Conservation (phyloP, 2,113 vertebrate species). For the Phyllostomus hastatus region DNA sequence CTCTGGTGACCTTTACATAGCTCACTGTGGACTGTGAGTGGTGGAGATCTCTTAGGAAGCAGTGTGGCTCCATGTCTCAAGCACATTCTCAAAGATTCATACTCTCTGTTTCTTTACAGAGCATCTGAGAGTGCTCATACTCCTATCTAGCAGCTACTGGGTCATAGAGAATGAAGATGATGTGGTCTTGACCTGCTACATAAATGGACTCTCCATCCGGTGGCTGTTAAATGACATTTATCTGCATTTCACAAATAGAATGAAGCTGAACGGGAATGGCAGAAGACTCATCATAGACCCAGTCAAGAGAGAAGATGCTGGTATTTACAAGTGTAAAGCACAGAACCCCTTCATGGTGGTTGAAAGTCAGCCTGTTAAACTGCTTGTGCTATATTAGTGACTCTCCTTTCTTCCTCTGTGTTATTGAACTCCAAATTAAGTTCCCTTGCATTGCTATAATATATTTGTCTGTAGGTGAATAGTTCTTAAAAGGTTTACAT, state of each 20-base stretch:
- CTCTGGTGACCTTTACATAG: background rate
- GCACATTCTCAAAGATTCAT: background rate
- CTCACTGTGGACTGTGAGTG: background rate
- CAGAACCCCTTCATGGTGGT: accelerated
- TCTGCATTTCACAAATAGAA: background rate
- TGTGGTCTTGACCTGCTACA: background rate
- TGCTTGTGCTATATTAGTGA: too few relatives aligned
- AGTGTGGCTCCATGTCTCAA: too few relatives aligned
- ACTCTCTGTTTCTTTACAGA: background rate
- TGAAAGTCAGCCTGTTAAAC: too few relatives aligned
- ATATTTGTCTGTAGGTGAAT: too few relatives aligned
- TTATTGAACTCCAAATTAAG: too few relatives aligned
- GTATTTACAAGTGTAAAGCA: background rate
- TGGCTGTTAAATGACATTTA: background rate
- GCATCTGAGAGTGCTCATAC: background rate
- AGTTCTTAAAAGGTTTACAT: too few relatives aligned
- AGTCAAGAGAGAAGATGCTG: background rate
- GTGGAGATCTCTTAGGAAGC: too few relatives aligned
- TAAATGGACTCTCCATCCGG: background rate
- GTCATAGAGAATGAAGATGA: background rate
- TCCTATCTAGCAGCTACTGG: background rate
- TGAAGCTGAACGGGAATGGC: background rate
- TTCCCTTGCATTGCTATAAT: too few relatives aligned
- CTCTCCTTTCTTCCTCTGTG: too few relatives aligned
- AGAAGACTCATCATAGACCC: background rate